Evolutionary conservation across 2,888 invertebrate species (phyloP), one percentile per base, ranked within the genome.

Genomic region (Cetonia aurata): DNA sequence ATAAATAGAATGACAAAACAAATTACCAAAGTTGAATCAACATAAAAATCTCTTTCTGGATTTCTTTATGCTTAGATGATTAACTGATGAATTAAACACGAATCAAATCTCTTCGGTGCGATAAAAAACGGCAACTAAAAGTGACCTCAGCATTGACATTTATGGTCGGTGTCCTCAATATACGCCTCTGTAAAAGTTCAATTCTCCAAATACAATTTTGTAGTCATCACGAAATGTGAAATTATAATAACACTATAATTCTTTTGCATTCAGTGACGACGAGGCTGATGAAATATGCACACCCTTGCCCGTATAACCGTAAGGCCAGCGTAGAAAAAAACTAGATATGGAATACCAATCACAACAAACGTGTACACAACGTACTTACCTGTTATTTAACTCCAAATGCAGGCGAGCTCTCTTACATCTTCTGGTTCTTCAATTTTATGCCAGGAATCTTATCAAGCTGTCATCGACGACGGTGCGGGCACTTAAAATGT

Each of bases 91-190:
- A n/a, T 44, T 44, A n/a, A 1, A 13, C 10, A n/a, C n/a, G 3
- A 44, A 44, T 44, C 13, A 44, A 10, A 44, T 3, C 13, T 3
- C 13, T 44, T 44, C 13, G 6, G 48, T 48, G 2, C 17, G 9
- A 48, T 9, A 10, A n/a, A 6, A 48, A 48, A 48, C 3, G 13
- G 9, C 8, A 57, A 4, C 17, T 19, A 41, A 42, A 57, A 74
- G 75, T 78, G 79, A 79, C 79, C 79, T 79, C 79, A 79, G 73
- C 79, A 79, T 79, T 79, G 79, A 78, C 79, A 79, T 79, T 79
- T 79, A 75, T 71, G 74, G 74, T 71, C 75, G 69, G 50, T 68
- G 73, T 74, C 73, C 68, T 70, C 41, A 46, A 55, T 67, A 55
- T 33, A 57, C 73, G 68, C 60, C 70, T 60, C 10, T 62, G 31